Evolutionary conservation across 2,797 vertebrate genomes (phyloP), one percentile per base, ranked within the genome.

Genomic region (Pygocentrus nattereri): DNA sequence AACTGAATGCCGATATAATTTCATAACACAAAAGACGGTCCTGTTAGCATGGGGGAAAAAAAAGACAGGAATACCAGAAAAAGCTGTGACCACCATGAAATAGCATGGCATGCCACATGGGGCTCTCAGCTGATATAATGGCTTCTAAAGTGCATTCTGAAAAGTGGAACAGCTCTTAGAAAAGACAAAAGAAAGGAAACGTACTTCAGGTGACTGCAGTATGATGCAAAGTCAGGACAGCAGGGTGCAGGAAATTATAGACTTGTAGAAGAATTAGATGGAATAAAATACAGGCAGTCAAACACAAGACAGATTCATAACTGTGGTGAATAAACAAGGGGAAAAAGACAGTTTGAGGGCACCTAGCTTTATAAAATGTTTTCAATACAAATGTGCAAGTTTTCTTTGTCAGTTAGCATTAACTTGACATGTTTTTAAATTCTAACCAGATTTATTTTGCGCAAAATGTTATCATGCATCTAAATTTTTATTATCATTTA

Each of bases 121-220:
- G 49, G 71, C 21, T 27, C 71, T 74, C 49, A 47, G 72, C 71
- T 58, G 34, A 34, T 74, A 56, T 74, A 74, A 81, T 68, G 50
- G 62, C 50, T 38, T 68, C 50, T 69, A 81, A 71, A 71, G 67
- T 54, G 68, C 67, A 54, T 12, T 82, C 18, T 13, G 27, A 52
- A 76, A 64, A 54, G 49, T 47, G 19, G 49, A 16, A 31, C 3
- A 21, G 80, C 23, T 61, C 52, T 76, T 49, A 21, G 10, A 54
- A 49, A 75, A 54, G 61, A 44, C 54, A 65, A 65, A 49, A 68
- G 23, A 5, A 18, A 74, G 34, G 56, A 74, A 74, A 68, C 31
- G 23, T 38, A 54, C 41, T 27, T 61, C 34, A 12, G 34, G 27
- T 62, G 41, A 72, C 25, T 65, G 49, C 18, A 44, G 74, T 34